Conservation (phyloP, 2,113 vertebrate genomes). For the Brienomyrus longianalis region DNA sequence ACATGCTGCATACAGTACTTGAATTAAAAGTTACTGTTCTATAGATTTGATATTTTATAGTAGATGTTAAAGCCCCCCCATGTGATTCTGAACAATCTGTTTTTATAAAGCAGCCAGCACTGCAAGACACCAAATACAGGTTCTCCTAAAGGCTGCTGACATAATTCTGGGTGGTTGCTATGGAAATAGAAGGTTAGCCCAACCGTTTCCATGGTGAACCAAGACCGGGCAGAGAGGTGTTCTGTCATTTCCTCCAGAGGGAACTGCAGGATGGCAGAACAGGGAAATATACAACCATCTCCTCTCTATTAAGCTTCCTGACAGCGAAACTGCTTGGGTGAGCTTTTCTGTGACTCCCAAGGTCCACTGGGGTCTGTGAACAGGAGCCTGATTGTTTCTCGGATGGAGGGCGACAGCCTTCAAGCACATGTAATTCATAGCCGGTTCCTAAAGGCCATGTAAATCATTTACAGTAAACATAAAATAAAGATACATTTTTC, state of each 20-base stretch:
- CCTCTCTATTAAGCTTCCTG: not conserved
- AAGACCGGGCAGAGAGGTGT: conserved; percentile 27
- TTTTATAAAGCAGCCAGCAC: not conserved
- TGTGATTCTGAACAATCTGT: not conserved
- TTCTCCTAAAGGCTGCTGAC: not conserved
- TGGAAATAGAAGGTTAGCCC: conserved; percentile 46
- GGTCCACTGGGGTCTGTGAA: not conserved
- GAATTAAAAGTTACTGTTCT: not conserved
- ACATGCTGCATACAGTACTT: not conserved
- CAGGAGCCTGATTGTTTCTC: not conserved
- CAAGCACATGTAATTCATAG: not conserved
- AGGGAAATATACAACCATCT: not conserved
- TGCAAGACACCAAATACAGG: not conserved
- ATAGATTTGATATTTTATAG: not conserved
- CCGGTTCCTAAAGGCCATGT: not conserved
- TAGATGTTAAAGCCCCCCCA: not conserved
- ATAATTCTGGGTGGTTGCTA: conserved; percentile 38
- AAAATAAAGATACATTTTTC: not conserved
- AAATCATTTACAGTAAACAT: not conserved
- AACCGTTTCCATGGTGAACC: conserved; percentile 38
- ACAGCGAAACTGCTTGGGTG: not conserved
- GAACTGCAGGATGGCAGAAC: not conserved
- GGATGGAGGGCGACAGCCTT: not conserved
- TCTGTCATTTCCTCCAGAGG: not conserved
- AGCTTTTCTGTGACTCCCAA: not conserved